A percentile compares a stretch with the other conserved stretches of the same genome.
phyloP scores from a whole-genome alignment of 2,888 invertebrate genomes.

The Prenolepis imparis region DNA sequence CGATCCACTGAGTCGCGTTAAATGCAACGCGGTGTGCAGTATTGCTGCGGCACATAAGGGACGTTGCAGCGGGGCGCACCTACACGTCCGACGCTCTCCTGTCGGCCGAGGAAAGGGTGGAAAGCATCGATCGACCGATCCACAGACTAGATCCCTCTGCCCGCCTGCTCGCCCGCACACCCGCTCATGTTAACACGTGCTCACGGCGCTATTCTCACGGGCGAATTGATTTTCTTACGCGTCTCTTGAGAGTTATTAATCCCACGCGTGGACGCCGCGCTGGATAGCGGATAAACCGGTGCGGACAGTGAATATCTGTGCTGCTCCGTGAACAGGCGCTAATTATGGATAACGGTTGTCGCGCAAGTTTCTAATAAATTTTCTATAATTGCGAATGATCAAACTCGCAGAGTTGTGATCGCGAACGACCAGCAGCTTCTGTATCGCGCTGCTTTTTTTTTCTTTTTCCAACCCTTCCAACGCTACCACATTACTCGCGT shows the following conservation, averaged over 20 bases:
- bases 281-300: conserved; percentile 55
- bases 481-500: conserved; percentile 58
- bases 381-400: conserved; percentile 46
- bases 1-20: conserved; percentile 57
- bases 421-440: conserved; percentile 14
- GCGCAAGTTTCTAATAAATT: conserved; percentile 48
- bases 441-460: background rate
- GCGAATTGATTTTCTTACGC: conserved; percentile 63
- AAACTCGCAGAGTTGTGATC: conserved; percentile 8
- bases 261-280: conserved; percentile 54
- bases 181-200: conserved; percentile 53
- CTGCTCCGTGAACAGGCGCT: conserved; percentile 43
- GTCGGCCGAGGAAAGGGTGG: conserved; percentile 64
- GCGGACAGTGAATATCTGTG: conserved; percentile 55
- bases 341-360: conserved; percentile 40
- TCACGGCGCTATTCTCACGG: conserved; percentile 52
- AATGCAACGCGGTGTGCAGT: conserved; percentile 49
- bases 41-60: conserved; percentile 52
- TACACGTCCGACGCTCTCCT: conserved; percentile 37
- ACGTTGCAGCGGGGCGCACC: conserved; percentile 45
- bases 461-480: conserved; percentile 40
- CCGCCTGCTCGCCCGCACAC: conserved; percentile 19
- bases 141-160: conserved; percentile 57
- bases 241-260: conserved; percentile 63
- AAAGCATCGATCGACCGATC: conserved; percentile 66